phyloP scores from a whole-genome alignment of 2,113 vertebrate genomes.

The Zosterops lateralis region DNA sequence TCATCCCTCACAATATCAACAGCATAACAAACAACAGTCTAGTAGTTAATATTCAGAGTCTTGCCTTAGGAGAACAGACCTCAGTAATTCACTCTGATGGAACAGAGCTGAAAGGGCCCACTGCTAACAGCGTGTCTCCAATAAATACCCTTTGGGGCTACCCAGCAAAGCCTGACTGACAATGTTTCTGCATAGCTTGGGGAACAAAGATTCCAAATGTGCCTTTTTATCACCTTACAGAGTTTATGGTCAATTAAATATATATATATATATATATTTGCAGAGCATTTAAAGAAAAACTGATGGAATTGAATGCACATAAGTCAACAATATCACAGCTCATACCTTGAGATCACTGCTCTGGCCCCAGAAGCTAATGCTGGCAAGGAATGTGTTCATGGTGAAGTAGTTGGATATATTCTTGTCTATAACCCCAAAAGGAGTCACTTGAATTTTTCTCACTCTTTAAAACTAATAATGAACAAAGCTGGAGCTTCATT shows the following conservation, averaged over 20 bases:
- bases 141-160: not conserved
- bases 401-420: not conserved
- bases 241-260: not conserved
- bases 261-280: not conserved
- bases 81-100: not conserved
- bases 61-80: not conserved
- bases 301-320: not conserved
- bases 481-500: not conserved
- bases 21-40: not conserved
- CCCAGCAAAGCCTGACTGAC: not conserved
- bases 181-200: not conserved
- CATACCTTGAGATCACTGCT: not conserved
- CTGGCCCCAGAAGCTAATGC: not conserved
- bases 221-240: not conserved
- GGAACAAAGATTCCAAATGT: not conserved
- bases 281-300: not conserved
- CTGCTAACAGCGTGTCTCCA: not conserved
- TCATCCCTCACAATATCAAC: not conserved
- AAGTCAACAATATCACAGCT: not conserved
- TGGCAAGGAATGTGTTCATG: not conserved
- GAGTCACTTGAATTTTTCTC: not conserved
- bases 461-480: not conserved
- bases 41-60: not conserved
- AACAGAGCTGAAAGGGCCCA: not conserved
- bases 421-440: not conserved